Base-by-base conservation (phyloP, 2,797 vertebrate species). In the Eidolon dupreanum region DNA sequence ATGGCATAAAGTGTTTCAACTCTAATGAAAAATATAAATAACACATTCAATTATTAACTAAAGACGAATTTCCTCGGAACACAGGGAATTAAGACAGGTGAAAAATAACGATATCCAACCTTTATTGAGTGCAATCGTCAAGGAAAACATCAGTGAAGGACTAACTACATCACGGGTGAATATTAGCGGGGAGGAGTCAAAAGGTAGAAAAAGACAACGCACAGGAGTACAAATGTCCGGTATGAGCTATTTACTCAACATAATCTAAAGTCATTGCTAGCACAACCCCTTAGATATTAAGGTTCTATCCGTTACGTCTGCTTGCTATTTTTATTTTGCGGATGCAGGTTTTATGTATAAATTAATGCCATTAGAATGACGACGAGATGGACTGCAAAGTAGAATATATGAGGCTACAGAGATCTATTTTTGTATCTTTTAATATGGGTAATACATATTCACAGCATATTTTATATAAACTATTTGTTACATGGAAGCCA, bases 21-120 rank as follows among this genome's bases (percentile, higher is more conserved):
- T 41, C 17, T 31, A 84, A 74, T 86, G 20, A 89, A 95, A 93
- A 88, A 95, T 20, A 51, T 16, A 87, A 63, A 41, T 11, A 68
- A 46, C 93, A 74, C 22, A 79, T 33, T 24, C 53, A 73, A 79
- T 88, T 55, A 61, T 36, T 31, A 84, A 61, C 77, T 36, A 38
- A 91, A 83, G 33, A 63, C 49, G 84, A 46, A n/a, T 26, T 55
- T 10, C 33, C 36, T 26, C 12, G 0, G 66, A 81, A 65, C 36
- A 49, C 0, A 11, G 2, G 78, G 11, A 94, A n/a, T 46, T 68
- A 92, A 88, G 71, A 51, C n/a, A 46, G 4, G 8, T 57, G 31
- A 8, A 46, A 77, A 79, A 51, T 20, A 90, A 74, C 8, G 65
- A 79, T 16, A 53, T 0, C 4, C 43, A 88, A 74, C 6, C 73